phyloP scores from a whole-genome alignment of 2,113 vertebrate genomes.

The Entelurus aequoreus region DNA sequence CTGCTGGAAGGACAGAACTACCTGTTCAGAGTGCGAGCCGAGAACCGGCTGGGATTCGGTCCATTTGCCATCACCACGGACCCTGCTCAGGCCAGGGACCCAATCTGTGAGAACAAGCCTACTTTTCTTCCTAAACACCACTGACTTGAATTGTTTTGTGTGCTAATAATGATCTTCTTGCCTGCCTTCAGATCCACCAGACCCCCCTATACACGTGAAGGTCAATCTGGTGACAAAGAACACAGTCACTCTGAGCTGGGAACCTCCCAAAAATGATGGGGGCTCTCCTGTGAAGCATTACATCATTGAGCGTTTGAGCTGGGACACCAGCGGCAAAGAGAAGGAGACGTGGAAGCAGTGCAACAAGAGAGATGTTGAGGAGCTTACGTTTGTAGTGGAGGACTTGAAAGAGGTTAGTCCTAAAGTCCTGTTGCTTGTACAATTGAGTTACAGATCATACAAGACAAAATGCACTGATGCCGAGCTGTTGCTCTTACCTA shows the following conservation, averaged over 20 bases:
- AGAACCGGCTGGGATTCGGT: slow-evolving; percentile 91
- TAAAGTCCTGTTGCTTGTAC: neutral
- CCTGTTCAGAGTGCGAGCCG: slow-evolving; percentile 90
- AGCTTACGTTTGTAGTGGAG: slow-evolving; percentile 61
- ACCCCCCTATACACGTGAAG: slow-evolving; percentile 91
- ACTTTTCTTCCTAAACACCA: neutral
- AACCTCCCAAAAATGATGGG: slow-evolving; percentile 91
- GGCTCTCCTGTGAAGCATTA: slow-evolving; percentile 95
- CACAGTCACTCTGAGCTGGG: slow-evolving; percentile 87
- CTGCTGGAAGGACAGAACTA: slow-evolving; percentile 92
- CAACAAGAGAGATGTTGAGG: slow-evolving; percentile 74
- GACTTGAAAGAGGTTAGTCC: slow-evolving; percentile 59
- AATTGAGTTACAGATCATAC: neutral
- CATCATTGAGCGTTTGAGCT: slow-evolving; percentile 87
- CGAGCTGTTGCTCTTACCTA: slow-evolving; percentile 43
- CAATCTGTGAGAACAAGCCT: slow-evolving; percentile 82
- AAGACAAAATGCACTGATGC: neutral
- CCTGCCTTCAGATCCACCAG: slow-evolving; percentile 81
- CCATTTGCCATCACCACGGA: slow-evolving; percentile 85
- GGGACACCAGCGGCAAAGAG: slow-evolving; percentile 89
- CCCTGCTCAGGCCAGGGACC: slow-evolving; percentile 85
- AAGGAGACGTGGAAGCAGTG: slow-evolving; percentile 97
- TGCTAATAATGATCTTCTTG: neutral
- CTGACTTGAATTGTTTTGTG: neutral
- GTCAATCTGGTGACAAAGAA: slow-evolving; percentile 90